phyloP scores from a whole-genome alignment of 2,888 invertebrate genomes.

The Aquatica leii region DNA sequence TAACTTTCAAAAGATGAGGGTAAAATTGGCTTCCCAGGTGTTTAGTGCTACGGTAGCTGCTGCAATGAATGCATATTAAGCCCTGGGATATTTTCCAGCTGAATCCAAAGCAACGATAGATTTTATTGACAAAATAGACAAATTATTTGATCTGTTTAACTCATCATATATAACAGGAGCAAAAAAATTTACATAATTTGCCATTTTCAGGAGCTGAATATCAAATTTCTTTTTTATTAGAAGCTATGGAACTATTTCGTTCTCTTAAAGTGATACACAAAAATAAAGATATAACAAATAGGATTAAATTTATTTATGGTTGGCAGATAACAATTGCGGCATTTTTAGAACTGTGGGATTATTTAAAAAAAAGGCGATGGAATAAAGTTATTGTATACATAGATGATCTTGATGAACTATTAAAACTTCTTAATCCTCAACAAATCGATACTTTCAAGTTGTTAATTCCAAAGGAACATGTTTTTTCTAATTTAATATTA shows the following conservation, averaged over 20 bases:
- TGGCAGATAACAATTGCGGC: constrained; percentile 38
- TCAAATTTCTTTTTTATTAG: not conserved
- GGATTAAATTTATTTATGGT: constrained; percentile 27
- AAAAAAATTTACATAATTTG: not conserved
- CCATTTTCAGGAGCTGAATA: not conserved
- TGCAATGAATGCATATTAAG: not conserved
- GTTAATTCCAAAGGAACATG: not conserved
- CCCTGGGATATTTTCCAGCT: not conserved
- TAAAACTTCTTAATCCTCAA: not conserved
- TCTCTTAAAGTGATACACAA: not conserved
- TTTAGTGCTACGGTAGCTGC: not conserved
- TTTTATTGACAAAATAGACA: constrained; percentile 35
- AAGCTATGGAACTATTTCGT: not conserved
- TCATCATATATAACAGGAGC: not conserved
- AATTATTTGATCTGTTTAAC: constrained; percentile 42
- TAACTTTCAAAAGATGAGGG: not conserved
- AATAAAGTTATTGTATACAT: constrained; percentile 1
- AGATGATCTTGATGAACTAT: not conserved
- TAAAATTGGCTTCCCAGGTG: not conserved
- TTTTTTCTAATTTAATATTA: not conserved
- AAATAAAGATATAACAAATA: constrained; percentile 30
- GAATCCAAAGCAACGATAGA: constrained; percentile 19
- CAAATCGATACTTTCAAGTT: not conserved
- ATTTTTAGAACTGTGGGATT: constrained; percentile 35
- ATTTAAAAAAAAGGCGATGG: constrained; percentile 13